Evolutionary conservation across 1,140 invertebrate genomes (phyloP), one percentile per base, ranked within the genome.

Genomic region (Pemphigus obesinymphae): DNA sequence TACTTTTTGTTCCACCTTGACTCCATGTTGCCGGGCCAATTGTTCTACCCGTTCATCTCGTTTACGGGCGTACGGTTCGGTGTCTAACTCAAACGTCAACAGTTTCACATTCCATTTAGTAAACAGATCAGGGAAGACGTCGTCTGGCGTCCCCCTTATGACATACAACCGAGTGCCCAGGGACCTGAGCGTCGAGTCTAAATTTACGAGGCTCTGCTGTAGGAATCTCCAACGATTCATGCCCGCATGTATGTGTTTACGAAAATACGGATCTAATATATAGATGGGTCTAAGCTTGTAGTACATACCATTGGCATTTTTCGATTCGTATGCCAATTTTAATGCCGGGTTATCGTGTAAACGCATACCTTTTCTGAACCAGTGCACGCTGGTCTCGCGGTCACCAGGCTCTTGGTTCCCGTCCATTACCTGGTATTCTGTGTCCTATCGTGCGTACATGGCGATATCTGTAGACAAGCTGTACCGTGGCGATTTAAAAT

Each of bases 331-430:
- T 40, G 91, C 90, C 82, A 90, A 89, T 2, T 88, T 84, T 53
- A 93, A 86, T 11, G 91, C 90, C 23, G 92, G 91, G 85, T 93
- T 93, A 85, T 93, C 92, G 85, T 93, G 92, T 34, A 93, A 86
- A 82, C 92, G 88, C 48, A 93, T 88, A 82, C 92, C 92, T 85
- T 92, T 90, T 15, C 92, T 89, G 86, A 93, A 93, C 92, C 92
- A 93, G 85, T 91, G 90, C 11, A 91, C 86, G 48, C 90, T 87
- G 3, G 89, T 87, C 31, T 63, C 58, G 0, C 17, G 23, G 13
- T 10, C 8, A 17, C 0, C 66, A 10, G 3, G 4, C 3, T 26
- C 5, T 15, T 45, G 26, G 1, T 45, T 40, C 3, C 20, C 37
- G 34, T 37, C 40, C 66, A 45, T 70, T 6, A n/a, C n/a, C 17